phyloP scores from a whole-genome alignment of 1,140 invertebrate genomes.

The Philopotamus ludificatus region DNA sequence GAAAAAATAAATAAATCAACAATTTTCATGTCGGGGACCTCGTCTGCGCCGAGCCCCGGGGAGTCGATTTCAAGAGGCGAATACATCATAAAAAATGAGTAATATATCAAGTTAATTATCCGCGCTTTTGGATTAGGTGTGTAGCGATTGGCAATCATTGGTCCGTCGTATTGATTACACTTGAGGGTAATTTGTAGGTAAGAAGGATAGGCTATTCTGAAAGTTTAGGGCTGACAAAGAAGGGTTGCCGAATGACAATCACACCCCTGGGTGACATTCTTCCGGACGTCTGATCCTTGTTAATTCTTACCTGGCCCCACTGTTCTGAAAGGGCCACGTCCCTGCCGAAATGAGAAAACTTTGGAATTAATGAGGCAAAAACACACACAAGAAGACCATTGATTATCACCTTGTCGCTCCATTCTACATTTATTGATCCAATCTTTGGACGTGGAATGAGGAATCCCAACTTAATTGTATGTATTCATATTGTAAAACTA shows the following conservation, averaged over 20 bases:
- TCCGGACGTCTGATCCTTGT: not conserved
- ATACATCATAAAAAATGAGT: too few species aligned
- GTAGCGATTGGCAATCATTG: not conserved
- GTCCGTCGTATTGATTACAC: slow-evolving; percentile 2
- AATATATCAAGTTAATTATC: too few species aligned
- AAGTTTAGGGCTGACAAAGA: slow-evolving; percentile 5
- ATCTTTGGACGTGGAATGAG: too few species aligned
- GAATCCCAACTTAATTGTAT: too few species aligned
- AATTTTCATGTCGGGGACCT: too few species aligned
- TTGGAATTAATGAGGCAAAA: slow-evolving; percentile 15
- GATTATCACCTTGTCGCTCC: not conserved
- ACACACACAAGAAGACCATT: slow-evolving; percentile 9
- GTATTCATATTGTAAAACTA: too few species aligned
- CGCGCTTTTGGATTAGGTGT: too few species aligned
- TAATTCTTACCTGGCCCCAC: slow-evolving; percentile 13
- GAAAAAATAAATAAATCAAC: too few species aligned
- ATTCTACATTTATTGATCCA: not conserved
- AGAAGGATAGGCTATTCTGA: not conserved
- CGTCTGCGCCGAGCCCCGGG: too few species aligned
- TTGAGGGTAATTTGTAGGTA: slow-evolving; percentile 12
- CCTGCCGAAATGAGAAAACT: slow-evolving; percentile 14
- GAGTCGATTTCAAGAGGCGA: too few species aligned
- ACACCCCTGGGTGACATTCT: slow-evolving; percentile 18
- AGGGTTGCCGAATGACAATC: slow-evolving; percentile 18
- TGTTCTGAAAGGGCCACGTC: not conserved